phyloP scores from a whole-genome alignment of 2,888 invertebrate species.

The Epirrhoe tristata region DNA sequence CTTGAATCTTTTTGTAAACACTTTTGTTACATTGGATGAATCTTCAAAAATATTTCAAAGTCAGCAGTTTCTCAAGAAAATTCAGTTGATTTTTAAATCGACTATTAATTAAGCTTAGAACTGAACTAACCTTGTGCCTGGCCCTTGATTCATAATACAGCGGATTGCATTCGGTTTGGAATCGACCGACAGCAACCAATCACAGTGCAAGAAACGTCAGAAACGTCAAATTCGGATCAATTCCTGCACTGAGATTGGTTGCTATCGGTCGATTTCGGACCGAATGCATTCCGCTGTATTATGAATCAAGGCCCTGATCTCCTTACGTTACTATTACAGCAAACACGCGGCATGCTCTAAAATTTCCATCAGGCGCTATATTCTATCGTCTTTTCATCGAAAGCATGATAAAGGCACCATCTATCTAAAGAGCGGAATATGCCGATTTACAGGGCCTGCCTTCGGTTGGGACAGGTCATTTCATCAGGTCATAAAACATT shows the following conservation, averaged over 20 bases:
- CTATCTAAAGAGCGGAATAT: conserved; percentile 28
- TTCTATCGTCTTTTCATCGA: conserved; percentile 7
- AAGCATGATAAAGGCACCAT: conserved; percentile 14
- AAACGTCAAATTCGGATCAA: too few species aligned
- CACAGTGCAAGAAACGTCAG: too few species aligned
- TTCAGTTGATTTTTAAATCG: too few species aligned
- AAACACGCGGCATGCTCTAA: conserved; percentile 5
- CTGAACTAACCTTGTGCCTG: too few species aligned
- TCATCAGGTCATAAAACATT: conserved; percentile 79
- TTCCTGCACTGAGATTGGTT: too few species aligned
- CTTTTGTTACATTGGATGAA: conserved; percentile 13
- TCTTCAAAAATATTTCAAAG: not conserved
- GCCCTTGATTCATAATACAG: too few species aligned
- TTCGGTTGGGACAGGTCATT: conserved; percentile 61
- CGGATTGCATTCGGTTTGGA: too few species aligned
- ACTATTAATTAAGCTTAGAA: too few species aligned
- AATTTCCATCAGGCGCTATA: conserved; percentile 10
- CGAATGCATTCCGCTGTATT: too few species aligned
- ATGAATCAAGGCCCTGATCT: too few species aligned
- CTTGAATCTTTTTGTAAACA: conserved; percentile 30
- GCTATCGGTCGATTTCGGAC: too few species aligned
- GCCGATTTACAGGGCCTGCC: conserved; percentile 56
- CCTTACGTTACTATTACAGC: not conserved
- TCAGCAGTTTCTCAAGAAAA: not conserved
- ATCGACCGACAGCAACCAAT: too few species aligned